These are phyloP conservation scores for Phrynocephalus vlangalii DNA, from an alignment of 2,797 vertebrate species.

Conservation along the genomic window DNA sequence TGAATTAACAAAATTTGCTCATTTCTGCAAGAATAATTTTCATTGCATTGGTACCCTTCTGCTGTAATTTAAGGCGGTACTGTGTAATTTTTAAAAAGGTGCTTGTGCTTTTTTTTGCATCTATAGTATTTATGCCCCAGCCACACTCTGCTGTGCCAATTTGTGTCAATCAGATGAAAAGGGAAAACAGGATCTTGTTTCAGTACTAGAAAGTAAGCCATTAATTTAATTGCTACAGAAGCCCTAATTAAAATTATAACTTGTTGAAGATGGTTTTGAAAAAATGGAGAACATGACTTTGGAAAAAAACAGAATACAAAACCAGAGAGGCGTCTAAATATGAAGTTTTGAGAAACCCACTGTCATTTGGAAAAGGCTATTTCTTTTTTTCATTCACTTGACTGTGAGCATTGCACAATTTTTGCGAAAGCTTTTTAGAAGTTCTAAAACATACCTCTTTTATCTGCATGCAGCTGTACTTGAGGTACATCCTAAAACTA, in stretches of 20 bases:
- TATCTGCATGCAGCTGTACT: not conserved
- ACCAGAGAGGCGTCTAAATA: not conserved
- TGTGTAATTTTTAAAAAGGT: not conserved
- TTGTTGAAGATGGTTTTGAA: constrained; percentile 56
- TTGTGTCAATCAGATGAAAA: constrained; percentile 32
- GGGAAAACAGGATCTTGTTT: constrained; percentile 42
- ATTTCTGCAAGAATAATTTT: not conserved
- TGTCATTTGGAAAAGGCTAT: not conserved
- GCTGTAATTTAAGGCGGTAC: not conserved
- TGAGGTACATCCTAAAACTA: not conserved
- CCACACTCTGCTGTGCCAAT: constrained; percentile 7
- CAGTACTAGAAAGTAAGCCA: constrained; percentile 61
- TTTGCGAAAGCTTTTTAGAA: not conserved
- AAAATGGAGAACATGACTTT: constrained; percentile 53
- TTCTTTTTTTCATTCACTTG: not conserved
- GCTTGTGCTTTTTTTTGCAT: not conserved
- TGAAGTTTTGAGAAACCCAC: not conserved
- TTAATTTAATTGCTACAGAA: constrained; percentile 63
- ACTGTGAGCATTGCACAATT: not conserved
- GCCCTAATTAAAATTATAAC: constrained; percentile 72
- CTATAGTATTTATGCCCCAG: not conserved
- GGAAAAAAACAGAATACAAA: constrained; percentile 43
- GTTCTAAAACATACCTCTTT: not conserved
- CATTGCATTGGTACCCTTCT: not conserved
- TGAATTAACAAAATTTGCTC: constrained; percentile 6